Percentiles rank a stretch among this genome's conserved stretches.
Evolutionary conservation across 2,113 vertebrate genomes (phyloP).

Genomic region (Desmodus rotundus): DNA sequence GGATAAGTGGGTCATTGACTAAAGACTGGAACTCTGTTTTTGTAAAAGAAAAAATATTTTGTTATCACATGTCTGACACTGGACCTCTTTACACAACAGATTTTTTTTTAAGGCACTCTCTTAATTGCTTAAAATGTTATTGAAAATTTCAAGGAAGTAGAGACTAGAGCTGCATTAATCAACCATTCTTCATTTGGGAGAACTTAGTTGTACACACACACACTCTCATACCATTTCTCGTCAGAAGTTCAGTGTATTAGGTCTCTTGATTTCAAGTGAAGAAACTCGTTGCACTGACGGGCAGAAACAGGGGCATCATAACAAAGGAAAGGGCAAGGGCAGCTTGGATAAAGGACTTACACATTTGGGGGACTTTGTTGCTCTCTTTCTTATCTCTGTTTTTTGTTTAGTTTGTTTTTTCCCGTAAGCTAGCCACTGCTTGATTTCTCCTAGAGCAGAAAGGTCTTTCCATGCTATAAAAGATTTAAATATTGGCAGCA

Average conservation of each 20-base stretch:
- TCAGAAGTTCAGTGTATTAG: not conserved
- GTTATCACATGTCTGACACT: not conserved
- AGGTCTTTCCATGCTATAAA: not conserved
- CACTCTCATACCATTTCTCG: not conserved
- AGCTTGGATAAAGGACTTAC: not conserved
- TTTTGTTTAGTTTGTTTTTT: not conserved
- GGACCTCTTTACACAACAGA: not conserved
- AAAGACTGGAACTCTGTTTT: not conserved
- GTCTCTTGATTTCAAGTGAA: not conserved
- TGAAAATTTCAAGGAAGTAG: not conserved
- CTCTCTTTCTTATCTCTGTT: not conserved
- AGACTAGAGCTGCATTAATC: not conserved
- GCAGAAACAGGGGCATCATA: not conserved
- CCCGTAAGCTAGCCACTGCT: not conserved
- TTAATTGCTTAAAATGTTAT: not conserved
- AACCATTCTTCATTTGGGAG: not conserved
- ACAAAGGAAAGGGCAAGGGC: not conserved
- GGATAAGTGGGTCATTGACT: not conserved
- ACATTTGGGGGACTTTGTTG: not conserved
- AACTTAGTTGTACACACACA: not conserved
- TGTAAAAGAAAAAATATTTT: not conserved
- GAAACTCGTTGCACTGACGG: not conserved
- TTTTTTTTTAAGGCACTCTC: not conserved
- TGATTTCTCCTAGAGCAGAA: not conserved
- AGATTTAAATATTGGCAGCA: not conserved